Conservation (phyloP, 2,888 invertebrate genomes). For the Neoitamus cyanurus region DNA sequence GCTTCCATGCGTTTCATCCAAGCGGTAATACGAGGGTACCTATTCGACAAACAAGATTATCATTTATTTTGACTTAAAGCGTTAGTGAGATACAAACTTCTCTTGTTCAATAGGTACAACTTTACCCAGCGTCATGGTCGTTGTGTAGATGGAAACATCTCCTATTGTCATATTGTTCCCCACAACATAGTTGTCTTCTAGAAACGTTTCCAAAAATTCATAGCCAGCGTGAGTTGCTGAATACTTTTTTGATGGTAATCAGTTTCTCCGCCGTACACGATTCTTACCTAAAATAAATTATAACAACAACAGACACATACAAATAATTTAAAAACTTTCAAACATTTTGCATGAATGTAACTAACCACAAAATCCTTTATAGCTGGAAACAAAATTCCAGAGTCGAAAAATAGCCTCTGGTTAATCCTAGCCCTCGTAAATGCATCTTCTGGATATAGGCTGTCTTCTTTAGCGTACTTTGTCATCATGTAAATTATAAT, state of each 20-base stretch:
- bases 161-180: constrained; percentile 64
- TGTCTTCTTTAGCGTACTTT: constrained; percentile 69
- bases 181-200: constrained; percentile 59
- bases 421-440: constrained; percentile 69
- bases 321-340: background rate
- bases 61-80: background rate
- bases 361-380: constrained; percentile 67
- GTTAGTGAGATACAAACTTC: background rate
- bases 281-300: constrained; percentile 58
- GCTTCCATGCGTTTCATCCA: constrained; percentile 62
- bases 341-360: too few relatives aligned
- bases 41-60: constrained; percentile 35
- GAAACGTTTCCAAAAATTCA: constrained; percentile 61
- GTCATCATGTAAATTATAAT: constrained; percentile 68
- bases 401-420: constrained; percentile 70
- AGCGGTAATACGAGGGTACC: constrained; percentile 57
- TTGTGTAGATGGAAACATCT: constrained; percentile 67
- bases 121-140: constrained; percentile 62
- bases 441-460: constrained; percentile 70
- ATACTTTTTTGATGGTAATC: constrained; percentile 59
- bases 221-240: constrained; percentile 60
- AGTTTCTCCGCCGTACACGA: constrained; percentile 60
- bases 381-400: constrained; percentile 67
- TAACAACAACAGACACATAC: background rate
- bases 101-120: constrained; percentile 61